Evolutionary conservation across 1,140 invertebrate genomes (phyloP), one percentile per base, ranked within the genome.

Genomic region (Drosophila orosa): DNA sequence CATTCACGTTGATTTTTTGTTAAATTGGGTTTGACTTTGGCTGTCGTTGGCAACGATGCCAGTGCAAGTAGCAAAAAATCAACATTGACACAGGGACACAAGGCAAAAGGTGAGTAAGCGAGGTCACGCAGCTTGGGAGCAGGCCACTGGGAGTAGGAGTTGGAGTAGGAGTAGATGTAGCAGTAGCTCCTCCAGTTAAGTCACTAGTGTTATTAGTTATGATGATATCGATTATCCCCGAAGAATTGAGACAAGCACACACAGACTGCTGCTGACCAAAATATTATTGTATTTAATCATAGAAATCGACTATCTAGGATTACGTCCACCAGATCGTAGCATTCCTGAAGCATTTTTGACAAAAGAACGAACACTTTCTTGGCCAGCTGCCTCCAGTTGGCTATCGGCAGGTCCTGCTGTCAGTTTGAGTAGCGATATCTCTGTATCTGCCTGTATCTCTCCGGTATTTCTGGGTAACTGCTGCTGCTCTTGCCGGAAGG

Each of bases 1-100:
- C 81, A 85, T 85, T 85, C 72, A 85, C 81, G 81, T 85, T 85
- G 81, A 85, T 85, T 85, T 85, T 85, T 85, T 85, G 82, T 85
- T 85, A 85, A 85, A 85, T 85, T 80, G 81, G 73, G 81, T 85
- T 85, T 85, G 81, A 85, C 81, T 85, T 80, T 80, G 62, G 73
- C 52, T 80, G 81, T 77, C 81, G 76, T 37, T 62, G 40, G 29
- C 39, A 67, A 55, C 61, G 29, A 45, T 25, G 50, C 24, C 71
- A 42, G 17, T 35, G 40, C 58, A 76, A 77, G 67, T 74, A 69
- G 75, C 80, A 76, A 84, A 78, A 68, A 85, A 68, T 74, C 78
- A 85, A 85, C 78, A 85, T 85, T 85, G 81, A 85, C 81, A 85
- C 73, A 68, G 68, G 22, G 13, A 22, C 29, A 22, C 29, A 31